phyloP scores from a whole-genome alignment of 2,797 vertebrate species.

The Muscicapa comitata region DNA sequence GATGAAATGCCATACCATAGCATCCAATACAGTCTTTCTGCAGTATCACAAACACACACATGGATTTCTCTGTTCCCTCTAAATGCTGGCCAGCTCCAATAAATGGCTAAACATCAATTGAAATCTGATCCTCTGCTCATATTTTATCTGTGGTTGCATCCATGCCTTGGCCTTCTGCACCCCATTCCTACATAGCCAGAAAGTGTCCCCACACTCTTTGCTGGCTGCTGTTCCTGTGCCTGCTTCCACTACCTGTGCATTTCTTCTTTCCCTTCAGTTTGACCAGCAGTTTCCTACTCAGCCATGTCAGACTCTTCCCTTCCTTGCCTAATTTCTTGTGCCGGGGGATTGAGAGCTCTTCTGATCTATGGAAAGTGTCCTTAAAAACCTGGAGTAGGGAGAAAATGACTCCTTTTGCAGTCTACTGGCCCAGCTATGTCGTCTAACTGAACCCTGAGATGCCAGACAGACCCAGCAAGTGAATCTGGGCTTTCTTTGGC shows the following conservation, averaged over 20 bases:
- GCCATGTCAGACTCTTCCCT: not conserved
- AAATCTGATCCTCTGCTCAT: not conserved
- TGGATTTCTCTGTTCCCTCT: not conserved
- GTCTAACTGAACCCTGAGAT: not conserved
- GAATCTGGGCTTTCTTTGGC: not conserved
- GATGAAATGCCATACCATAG: not conserved
- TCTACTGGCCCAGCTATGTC: not conserved
- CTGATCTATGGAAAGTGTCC: not conserved
- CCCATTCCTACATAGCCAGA: not conserved
- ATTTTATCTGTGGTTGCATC: not conserved
- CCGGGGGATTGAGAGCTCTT: not conserved
- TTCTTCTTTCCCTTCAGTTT: not conserved
- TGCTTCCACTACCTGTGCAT: not conserved
- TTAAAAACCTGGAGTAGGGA: not conserved
- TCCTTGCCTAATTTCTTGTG: not conserved
- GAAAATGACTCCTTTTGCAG: not conserved
- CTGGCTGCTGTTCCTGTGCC: not conserved
- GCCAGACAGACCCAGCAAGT: not conserved
- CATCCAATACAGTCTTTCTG: not conserved
- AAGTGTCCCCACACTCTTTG: not conserved
- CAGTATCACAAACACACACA: not conserved
- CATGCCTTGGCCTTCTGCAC: not conserved
- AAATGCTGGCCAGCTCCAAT: not conserved
- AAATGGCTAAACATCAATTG: not conserved
- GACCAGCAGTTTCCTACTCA: not conserved